Evolutionary conservation across 64 coral and sea anemone genomes (phyloP), one percentile per base, ranked within the genome.

Genomic region (Porites lutea): DNA sequence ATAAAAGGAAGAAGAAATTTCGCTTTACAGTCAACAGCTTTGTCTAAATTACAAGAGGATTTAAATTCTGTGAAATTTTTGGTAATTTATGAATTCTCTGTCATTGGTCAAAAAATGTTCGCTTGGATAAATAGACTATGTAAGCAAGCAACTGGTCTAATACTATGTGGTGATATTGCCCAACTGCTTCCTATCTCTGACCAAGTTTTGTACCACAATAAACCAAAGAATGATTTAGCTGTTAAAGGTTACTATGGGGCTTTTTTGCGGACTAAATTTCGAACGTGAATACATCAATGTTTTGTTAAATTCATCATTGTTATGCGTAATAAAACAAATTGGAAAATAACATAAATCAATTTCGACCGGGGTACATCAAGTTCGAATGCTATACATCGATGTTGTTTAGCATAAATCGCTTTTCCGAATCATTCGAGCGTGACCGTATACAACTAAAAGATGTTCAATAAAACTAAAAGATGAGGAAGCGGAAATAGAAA

Each of bases 11-110:
- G 52, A 52, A 89, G 15, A 48, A 77, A 85, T 74, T 60, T 16
- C 22, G 47, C 48, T 13, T 86, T 83, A 89, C 74, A 75, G 63
- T 89, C 87, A 5, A 68, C 60, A 74, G 49, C 87, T 44, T 54
- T 95, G 51, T 71, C 69, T 20, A 86, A 90, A 51, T 60, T 95
- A 20, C 93, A 90, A 72, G 12, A 68, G 59, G 51, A 84, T 8
- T 70, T 86, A 65, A 70, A 82, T 61, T 21, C 37, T 59, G 72
- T 79, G 16, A 75, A 83, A 43, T 94, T 86, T 89, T 2, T 94
- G 16, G 85, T 95, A 55, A 86, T 90, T 62, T 88, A 94, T 77
- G 78, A 95, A 71, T 90, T 79, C 66, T 95, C 88, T 13, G 69
- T 89, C 45, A 76, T 75, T 77, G 70, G 92, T 11, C 86, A 94